Evolutionary conservation across 2,113 vertebrate species (phyloP).

Genomic region (Salminus brasiliensis): DNA sequence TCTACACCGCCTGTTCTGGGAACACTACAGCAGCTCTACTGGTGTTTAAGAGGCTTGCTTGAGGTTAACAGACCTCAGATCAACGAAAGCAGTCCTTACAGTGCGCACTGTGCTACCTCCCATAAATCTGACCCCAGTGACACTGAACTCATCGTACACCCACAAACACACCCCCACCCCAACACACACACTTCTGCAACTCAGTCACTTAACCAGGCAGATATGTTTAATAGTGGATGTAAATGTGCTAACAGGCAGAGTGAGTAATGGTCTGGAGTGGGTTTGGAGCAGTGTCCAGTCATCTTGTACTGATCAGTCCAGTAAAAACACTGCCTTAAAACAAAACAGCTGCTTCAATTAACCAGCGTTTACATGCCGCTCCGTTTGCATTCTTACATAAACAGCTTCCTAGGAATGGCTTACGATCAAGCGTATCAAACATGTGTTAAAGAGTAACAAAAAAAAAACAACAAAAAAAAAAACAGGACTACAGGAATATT

Average conservation of each 20-base stretch:
- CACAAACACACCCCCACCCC: constrained; percentile 17
- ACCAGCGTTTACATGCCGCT: not conserved
- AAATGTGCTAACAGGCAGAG: constrained; percentile 45
- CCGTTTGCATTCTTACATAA: not conserved
- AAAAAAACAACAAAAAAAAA: too few species aligned
- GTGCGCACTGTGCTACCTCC: too few species aligned
- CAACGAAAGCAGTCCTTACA: too few species aligned
- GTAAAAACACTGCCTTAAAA: constrained; percentile 8
- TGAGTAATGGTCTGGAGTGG: constrained; percentile 42
- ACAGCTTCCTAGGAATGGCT: constrained; percentile 19
- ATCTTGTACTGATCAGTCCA: constrained; percentile 22
- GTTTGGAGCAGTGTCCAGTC: constrained; percentile 1
- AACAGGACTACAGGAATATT: constrained; percentile 46
- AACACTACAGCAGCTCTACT: too few species aligned
- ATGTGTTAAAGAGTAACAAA: constrained; percentile 9
- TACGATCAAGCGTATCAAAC: constrained; percentile 21
- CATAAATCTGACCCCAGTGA: too few species aligned
- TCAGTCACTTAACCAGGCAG: constrained; percentile 38
- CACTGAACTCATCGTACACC: not conserved
- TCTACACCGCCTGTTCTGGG: too few species aligned
- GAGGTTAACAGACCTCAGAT: too few species aligned
- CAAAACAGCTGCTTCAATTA: constrained; percentile 28
- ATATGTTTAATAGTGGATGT: constrained; percentile 55
- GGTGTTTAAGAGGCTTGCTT: too few species aligned
- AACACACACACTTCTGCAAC: constrained; percentile 9